These are phyloP conservation scores for Drosophila jambulina DNA, from an alignment of 1,140 invertebrate genomes.

Conservation along the genomic window DNA sequence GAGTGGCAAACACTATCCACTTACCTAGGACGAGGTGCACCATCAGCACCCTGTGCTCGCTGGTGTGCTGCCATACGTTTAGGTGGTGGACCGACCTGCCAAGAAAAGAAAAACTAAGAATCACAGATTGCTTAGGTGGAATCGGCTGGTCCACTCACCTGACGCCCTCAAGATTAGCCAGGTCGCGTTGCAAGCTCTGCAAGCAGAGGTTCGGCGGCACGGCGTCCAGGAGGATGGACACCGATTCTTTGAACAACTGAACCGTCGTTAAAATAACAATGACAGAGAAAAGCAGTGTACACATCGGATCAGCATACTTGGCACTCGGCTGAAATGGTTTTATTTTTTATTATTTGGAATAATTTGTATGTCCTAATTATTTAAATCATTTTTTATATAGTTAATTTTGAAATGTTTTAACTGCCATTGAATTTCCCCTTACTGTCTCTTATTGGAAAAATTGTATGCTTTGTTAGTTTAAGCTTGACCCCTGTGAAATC, in stretches of 20 bases:
- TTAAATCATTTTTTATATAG: too few relatives aligned
- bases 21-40: constrained; percentile 92
- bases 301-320: constrained; percentile 94
- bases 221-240: constrained; percentile 92
- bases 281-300: constrained; percentile 94
- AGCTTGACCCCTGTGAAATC: too few relatives aligned
- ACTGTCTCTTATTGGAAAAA: too few relatives aligned
- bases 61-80: constrained; percentile 92
- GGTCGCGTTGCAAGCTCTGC: constrained; percentile 85
- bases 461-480: too few relatives aligned
- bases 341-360: too few relatives aligned
- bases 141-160: constrained; percentile 73
- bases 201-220: constrained; percentile 87
- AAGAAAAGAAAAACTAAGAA: background rate
- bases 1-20: constrained; percentile 23
- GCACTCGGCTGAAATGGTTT: constrained; percentile 87
- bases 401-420: too few relatives aligned
- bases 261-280: constrained; percentile 93
- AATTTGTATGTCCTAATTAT: too few relatives aligned
- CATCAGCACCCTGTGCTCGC: constrained; percentile 89
- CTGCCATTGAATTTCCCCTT: too few relatives aligned
- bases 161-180: constrained; percentile 89
- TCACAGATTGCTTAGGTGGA: too few relatives aligned
- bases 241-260: constrained; percentile 90
- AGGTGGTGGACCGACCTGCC: constrained; percentile 90